These are phyloP conservation scores for Danio rerio DNA, from an alignment of 2,113 vertebrate species.

Conservation along the genomic window DNA sequence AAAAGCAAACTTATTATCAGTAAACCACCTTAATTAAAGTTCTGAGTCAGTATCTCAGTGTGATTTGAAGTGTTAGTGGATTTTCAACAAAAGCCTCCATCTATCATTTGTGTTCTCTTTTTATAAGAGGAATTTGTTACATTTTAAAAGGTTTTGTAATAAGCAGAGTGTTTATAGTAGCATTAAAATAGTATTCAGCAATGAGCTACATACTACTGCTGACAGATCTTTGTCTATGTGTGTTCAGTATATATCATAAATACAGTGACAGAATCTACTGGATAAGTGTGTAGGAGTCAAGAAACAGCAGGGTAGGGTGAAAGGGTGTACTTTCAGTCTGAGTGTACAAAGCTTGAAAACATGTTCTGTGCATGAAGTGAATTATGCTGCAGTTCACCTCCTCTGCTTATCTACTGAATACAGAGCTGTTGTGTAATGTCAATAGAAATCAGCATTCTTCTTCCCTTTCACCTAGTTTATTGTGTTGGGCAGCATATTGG, in stretches of 20 bases:
- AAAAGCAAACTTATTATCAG: not conserved
- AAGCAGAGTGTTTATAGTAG: not conserved
- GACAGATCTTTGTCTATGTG: not conserved
- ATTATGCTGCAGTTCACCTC: not conserved
- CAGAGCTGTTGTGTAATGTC: not conserved
- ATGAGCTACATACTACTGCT: not conserved
- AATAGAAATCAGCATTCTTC: slow-evolving; percentile 10
- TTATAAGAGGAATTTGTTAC: not conserved
- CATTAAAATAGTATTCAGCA: not conserved
- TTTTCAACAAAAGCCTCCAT: not conserved
- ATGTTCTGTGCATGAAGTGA: not conserved
- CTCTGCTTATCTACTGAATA: not conserved
- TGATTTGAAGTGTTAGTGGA: not conserved
- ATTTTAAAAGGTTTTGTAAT: not conserved
- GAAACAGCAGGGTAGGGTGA: not conserved
- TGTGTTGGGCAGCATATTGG: not conserved
- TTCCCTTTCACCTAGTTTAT: slow-evolving; percentile 13
- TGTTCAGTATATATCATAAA: not conserved
- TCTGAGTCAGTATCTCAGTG: not conserved
- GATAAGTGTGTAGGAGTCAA: not conserved
- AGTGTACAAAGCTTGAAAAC: not conserved
- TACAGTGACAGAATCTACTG: slow-evolving; percentile 2
- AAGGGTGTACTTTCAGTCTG: not conserved
- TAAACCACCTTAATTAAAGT: not conserved
- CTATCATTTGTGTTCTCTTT: not conserved